Conservation (phyloP, 2,888 invertebrate species). For the Pristionchus fissidentatus region DNA sequence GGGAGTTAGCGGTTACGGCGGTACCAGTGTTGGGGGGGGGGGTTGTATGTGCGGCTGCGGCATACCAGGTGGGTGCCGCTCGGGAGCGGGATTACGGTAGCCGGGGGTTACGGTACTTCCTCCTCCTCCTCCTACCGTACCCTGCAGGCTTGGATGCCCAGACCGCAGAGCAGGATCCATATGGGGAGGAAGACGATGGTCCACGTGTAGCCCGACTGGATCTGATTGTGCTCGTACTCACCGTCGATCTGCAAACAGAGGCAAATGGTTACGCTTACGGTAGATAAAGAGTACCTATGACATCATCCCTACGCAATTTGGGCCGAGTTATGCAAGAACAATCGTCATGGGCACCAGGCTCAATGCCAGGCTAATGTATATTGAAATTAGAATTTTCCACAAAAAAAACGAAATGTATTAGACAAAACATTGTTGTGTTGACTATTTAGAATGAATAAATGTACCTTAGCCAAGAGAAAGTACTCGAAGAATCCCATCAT, state of each 20-base stretch:
- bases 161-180: conserved; percentile 27
- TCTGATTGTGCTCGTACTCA: conserved; percentile 25
- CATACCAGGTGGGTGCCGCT: conserved; percentile 1
- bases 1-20: no score
- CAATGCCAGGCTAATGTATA: not conserved
- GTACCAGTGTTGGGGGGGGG: no score
- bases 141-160: conserved; percentile 43
- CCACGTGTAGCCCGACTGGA: conserved; percentile 28
- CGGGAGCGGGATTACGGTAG: conserved; percentile 4
- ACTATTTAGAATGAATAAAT: no score
- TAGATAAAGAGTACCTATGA: not conserved
- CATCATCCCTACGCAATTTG: not conserved
- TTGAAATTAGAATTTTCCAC: not conserved
- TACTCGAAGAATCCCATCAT: not conserved
- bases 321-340: no score
- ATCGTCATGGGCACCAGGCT: not conserved
- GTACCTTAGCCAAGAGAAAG: conserved; percentile 33
- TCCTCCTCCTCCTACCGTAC: conserved; percentile 23
- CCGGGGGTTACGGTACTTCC: conserved; percentile 36
- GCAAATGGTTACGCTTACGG: not conserved
- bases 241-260: conserved; percentile 26
- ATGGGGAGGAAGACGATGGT: conserved; percentile 42
- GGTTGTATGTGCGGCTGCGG: no score
- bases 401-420: no score
- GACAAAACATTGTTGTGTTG: no score